phyloP scores from a whole-genome alignment of 2,113 vertebrate species.

The Aptenodytes forsteri region DNA sequence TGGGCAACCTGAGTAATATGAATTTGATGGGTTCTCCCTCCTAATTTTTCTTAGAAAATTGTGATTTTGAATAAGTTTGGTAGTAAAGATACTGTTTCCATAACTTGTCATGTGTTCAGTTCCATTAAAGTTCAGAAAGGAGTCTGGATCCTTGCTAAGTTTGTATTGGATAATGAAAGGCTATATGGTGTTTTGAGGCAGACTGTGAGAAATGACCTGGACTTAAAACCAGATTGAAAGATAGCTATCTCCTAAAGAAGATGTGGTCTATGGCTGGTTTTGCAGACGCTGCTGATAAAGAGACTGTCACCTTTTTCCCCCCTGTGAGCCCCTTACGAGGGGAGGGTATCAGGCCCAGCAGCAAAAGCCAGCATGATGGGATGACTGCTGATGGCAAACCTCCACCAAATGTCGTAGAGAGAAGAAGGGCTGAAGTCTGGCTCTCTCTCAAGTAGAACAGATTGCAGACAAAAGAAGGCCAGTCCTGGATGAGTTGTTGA shows the following conservation, averaged over 20 bases:
- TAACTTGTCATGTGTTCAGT: neutral
- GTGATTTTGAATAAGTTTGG: neutral
- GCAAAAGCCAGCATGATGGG: neutral
- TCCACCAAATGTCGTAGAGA: neutral
- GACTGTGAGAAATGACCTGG: neutral
- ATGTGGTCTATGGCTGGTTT: neutral
- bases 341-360: neutral
- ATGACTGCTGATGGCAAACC: neutral
- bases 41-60: neutral
- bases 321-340: rapidly evolving
- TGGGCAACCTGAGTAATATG: neutral
- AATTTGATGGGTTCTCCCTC: neutral
- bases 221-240: neutral
- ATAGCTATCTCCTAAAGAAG: neutral
- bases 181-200: neutral
- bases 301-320: neutral
- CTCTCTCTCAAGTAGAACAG: neutral
- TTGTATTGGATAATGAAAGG: neutral
- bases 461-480: neutral
- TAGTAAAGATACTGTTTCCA: neutral
- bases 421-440: neutral
- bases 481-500: neutral
- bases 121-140: neutral
- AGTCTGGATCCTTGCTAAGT: neutral
- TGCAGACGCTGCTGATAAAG: neutral